phyloP scores from a whole-genome alignment of 2,113 vertebrate species.

The Pagrus major region DNA sequence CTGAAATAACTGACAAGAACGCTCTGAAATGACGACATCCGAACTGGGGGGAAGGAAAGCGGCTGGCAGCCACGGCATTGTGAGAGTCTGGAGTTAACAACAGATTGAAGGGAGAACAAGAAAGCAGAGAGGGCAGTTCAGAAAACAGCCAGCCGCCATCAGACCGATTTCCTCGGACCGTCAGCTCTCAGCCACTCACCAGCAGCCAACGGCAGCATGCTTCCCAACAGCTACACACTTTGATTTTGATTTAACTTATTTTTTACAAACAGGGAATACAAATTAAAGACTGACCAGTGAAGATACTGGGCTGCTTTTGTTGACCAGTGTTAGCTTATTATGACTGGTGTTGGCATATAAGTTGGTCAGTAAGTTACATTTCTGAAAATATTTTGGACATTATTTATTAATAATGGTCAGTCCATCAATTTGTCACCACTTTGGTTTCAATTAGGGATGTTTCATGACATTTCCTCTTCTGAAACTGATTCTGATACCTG shows the following conservation, averaged over 20 bases:
- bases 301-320: not conserved
- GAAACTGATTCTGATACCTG: too few relatives aligned
- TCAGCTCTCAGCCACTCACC: conserved; percentile 92
- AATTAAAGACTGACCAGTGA: conserved; percentile 19
- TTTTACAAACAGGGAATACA: conserved; percentile 54
- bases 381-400: not conserved
- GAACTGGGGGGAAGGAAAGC: conserved; percentile 66
- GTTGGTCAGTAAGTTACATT: not conserved
- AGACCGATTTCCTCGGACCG: conserved; percentile 59
- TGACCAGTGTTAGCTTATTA: not conserved
- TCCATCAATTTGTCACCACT: too few relatives aligned
- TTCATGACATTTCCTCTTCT: too few relatives aligned
- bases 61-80: conserved; percentile 69
- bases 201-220: conserved; percentile 94
- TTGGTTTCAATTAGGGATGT: too few relatives aligned
- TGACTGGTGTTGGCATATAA: too few relatives aligned
- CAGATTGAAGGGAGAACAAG: conserved; percentile 61
- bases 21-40: conserved; percentile 67
- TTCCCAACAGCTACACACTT: conserved; percentile 80
- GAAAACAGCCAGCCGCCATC: conserved; percentile 58
- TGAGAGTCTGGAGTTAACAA: conserved; percentile 67
- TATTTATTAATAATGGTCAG: not conserved
- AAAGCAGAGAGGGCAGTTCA: conserved; percentile 63
- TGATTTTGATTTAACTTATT: conserved; percentile 65
- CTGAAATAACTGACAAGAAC: conserved; percentile 61